Evolutionary conservation across 2,113 vertebrate genomes (phyloP), one percentile per base, ranked within the genome.

Genomic region (Callithrix jacchus): DNA sequence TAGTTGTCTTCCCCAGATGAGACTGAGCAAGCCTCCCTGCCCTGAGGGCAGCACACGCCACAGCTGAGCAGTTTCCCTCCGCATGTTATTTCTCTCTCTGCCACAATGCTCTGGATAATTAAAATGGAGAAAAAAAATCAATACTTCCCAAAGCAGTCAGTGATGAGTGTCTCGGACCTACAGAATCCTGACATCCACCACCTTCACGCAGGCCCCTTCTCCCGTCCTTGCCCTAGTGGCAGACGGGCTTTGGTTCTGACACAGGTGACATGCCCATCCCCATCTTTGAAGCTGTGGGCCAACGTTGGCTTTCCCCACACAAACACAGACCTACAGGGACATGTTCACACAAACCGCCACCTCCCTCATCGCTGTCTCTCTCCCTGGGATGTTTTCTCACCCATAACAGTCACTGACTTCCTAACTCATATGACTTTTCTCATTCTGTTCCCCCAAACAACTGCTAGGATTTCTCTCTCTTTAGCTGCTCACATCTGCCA

Each of bases 391-490:
- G 64, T 82, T 90, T 17, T 68, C 37, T 81, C 20, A 16, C 58
- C 25, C 0, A 4, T 3, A 76, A 74, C 1, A 27, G 91, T 11
- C 94, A 45, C 82, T 0, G 0, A 73, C 89, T 58, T n/a, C 35
- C 90, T 87, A 14, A 58, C 95, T 71, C 37, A 17, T n/a, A 40
- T 1, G 45, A 52, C 16, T 96, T 76, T 73, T 96, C 56, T 94
- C n/a, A 90, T 97, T 97, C 61, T 96, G 45, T 95, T 87, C 30
- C 76, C 32, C 25, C 11, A 74, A 80, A 61, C 64, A 83, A 80
- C 64, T 94, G 77, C 61, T 70, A 66, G 73, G 70, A 8, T 40
- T 25, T 27, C 87, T 54, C 89, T 35, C 35, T 42, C 91, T 95
- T 54, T 58, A 12, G 49, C 35, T 20, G 11, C 95, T 1, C 74